Conservation (phyloP, 1,140 invertebrate genomes). For the Drosophila carrolli region DNA sequence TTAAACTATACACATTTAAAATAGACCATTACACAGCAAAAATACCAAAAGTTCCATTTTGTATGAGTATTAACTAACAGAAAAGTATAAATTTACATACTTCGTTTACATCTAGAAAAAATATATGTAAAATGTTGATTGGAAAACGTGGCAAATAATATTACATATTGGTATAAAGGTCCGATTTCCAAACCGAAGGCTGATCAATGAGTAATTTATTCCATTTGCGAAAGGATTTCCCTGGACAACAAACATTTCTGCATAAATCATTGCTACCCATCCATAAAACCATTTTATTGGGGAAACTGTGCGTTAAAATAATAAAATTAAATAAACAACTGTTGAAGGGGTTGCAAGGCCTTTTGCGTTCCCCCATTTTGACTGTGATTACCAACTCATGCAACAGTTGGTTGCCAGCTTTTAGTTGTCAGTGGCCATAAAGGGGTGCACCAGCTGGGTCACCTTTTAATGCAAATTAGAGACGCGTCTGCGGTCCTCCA, state of each 20-base stretch:
- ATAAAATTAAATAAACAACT: constrained; percentile 70
- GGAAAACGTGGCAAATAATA: constrained; percentile 16
- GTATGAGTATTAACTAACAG: no score
- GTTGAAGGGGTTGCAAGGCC: constrained; percentile 42
- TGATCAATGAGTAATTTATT: constrained; percentile 40
- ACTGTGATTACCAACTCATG: constrained; percentile 6
- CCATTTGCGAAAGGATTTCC: constrained; percentile 14
- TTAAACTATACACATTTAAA: no score
- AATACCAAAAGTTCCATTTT: no score
- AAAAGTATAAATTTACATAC: no score
- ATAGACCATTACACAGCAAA: no score
- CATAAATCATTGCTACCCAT: constrained; percentile 26
- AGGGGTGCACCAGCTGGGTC: constrained; percentile 14
- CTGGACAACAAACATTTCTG: constrained; percentile 14
- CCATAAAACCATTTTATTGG: constrained; percentile 13
- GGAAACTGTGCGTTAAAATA: constrained; percentile 73
- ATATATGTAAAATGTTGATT: background rate
- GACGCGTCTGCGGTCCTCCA: constrained; percentile 17
- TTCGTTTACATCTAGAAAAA: background rate
- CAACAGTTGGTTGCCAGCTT: constrained; percentile 59
- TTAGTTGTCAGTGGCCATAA: constrained; percentile 13
- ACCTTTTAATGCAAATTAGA: constrained; percentile 73
- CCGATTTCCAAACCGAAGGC: background rate
- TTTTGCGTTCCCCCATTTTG: background rate
- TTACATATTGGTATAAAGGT: constrained; percentile 13